These are phyloP conservation scores for Hydractinia symbiolongicarpus DNA, from an alignment of 30 jellyfish, hydroid and myxozoan species.

Conservation along the genomic window DNA sequence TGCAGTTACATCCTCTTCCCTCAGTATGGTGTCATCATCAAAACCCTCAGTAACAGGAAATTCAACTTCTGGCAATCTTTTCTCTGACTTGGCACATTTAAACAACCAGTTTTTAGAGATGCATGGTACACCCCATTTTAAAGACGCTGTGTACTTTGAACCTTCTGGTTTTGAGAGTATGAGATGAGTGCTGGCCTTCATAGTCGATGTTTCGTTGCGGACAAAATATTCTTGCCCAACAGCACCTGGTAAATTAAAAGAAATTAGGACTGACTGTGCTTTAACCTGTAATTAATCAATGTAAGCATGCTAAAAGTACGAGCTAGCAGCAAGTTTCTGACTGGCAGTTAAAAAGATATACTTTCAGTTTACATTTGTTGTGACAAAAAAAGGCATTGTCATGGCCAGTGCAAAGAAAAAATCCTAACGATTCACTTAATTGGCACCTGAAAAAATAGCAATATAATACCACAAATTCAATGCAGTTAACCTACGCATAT, in stretches of 20 bases:
- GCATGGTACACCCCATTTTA: constrained; percentile 68
- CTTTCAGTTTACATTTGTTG: too few species aligned
- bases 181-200: constrained; percentile 85
- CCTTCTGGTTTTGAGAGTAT: constrained; percentile 78
- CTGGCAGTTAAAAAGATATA: too few species aligned
- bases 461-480: too few species aligned
- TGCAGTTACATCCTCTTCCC: background rate
- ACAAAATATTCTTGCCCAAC: constrained; percentile 64
- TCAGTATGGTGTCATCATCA: background rate
- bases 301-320: too few species aligned
- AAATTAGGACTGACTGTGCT: background rate
- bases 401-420: too few species aligned
- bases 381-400: too few species aligned
- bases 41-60: constrained; percentile 25
- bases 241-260: constrained; percentile 58
- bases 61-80: constrained; percentile 42
- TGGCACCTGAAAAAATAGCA: too few species aligned
- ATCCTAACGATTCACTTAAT: too few species aligned
- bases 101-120: constrained; percentile 77
- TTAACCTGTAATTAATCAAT: too few species aligned
- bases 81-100: constrained; percentile 69
- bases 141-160: constrained; percentile 79
- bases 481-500: too few species aligned
- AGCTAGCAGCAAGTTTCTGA: too few species aligned
- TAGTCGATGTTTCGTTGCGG: constrained; percentile 44